Base-by-base conservation (phyloP, 2,113 vertebrate species). In the Toxotes jaculatrix region DNA sequence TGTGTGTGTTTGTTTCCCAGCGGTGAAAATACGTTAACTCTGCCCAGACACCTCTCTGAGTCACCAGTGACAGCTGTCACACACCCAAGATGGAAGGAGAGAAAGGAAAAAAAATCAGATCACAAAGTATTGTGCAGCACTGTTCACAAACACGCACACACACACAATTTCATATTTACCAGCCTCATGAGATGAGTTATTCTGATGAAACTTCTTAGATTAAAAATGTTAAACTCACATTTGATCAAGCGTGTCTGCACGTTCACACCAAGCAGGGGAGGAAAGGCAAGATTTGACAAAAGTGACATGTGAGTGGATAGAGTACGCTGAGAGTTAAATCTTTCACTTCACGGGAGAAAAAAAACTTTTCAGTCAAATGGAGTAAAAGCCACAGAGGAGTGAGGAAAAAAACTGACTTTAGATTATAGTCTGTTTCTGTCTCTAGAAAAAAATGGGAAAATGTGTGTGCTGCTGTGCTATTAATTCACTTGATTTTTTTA, bases 21-120 rank as follows among this genome's bases (percentile, higher is more conserved):
- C 56, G 64, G 90, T 91, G 71, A 80, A 87, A 90, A 88, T 87
- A 83, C 27, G 62, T 81, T 87, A 88, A 88, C 89, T 91, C 83
- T 90, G 88, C 90, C 85, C 91, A 92, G 88, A 90, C 89, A 91
- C 84, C 88, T 90, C 72, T 88, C 88, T 88, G 85, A 92, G 85
- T 90, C 90, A 93, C 91, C 79, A 87, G 82, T 93, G 92, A 93
- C 93, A 94, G 93, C 91, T 93, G 91, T 93, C 92, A 94, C 87
- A 91, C 82, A 91, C 66, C 86, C 85, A 34, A 84, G 83, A 89
- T 90, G 89, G 88, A 79, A 89, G 72, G 67, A 79, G 65, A 56
- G 36, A 2, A 45, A 64, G 27, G n/a, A n/a, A 60, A 78, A 82
- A 60, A 79, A 74, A 0, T 72, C 61, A 86, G 79, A 93, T 93